Evolutionary conservation across 2,113 vertebrate genomes (phyloP), one percentile per base, ranked within the genome.

Genomic region (Gavia stellata): DNA sequence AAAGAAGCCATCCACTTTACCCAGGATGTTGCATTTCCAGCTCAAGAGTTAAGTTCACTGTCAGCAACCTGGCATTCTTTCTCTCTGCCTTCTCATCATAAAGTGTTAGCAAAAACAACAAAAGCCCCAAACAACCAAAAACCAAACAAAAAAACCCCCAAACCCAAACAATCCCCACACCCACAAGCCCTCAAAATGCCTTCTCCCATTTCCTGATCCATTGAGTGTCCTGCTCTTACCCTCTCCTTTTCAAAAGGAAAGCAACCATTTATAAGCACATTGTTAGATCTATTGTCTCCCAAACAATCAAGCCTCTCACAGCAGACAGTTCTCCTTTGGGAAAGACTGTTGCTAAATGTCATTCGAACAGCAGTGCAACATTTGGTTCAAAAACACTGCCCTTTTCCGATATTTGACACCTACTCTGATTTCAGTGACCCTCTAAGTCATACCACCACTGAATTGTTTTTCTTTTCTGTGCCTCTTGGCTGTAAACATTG

Each of bases 401-500:
- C 17, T 36, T 63, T 88, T 70, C 44, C 82, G 86, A 82, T 72
- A 94, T 49, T 90, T 86, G 70, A 94, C 53, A 85, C 36, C n/a
- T 83, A 34, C 34, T 67, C 24, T 38, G 33, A 56, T 62, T 56
- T 87, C 72, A 83, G 36, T 67, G 72, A 50, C 58, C 40, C 40
- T 62, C 19, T 31, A 55, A 67, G 31, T 61, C 45, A 71, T 16
- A 93, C 45, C 58, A 90, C 58, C 59, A 86, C 90, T 91, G 73
- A 63, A 80, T 80, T 15, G 74, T 44, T 84, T 91, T 89, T 92
- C 17, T 81, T 25, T 67, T 56, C 49, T 89, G 50, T 72, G 38
- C 73, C 90, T 92, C 28, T 72, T 87, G 53, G 67, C 85, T 87
- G 67, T 14, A 94, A 70, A 91, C 75, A 95, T 73, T 88, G 93